Base-by-base conservation (phyloP, 2,888 invertebrate genomes). In the Myopa testacea region DNA sequence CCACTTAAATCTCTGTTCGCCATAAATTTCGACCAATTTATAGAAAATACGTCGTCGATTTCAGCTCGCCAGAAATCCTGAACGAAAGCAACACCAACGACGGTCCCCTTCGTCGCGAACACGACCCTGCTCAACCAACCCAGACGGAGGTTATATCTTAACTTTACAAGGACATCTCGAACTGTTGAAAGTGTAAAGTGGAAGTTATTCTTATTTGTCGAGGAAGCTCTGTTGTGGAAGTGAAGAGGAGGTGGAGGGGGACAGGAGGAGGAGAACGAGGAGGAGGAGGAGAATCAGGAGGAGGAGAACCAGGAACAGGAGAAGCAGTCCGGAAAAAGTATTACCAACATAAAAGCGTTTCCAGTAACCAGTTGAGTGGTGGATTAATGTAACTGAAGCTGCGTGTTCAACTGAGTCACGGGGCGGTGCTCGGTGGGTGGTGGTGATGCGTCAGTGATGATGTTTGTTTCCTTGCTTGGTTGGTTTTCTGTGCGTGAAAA, bases 121-220 rank as follows among this genome's bases (percentile, higher is more conserved):
- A 50, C 8, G 10, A 60, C 60, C 16, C 40, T 62, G 10, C 70
- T 34, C 26, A 50, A 52, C 69, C 69, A 12, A 7, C 52, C 14
- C 70, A 69, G 52, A 60, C 38, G 60, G 19, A 58, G 10, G 63
- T 26, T 12, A 63, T 52, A 74, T 74, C 63, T 65, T 19, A 74
- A 69, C 58, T n/a, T 63, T 16, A 76, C 81, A 82, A 80, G 79
- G 81, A 83, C 84, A 84, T 84, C 84, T 84, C 84, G 84, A 85
- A 84, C 84, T 85, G 85, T 85, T 85, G 84, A 85, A 84, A 85
- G 84, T 84, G 83, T 83, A 84, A 84, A 84, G 84, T 84, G 84
- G 82, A 84, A 85, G 84, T 85, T 85, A 85, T 85, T 45, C 45
- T 45, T 6, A 45, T 83, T 84, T 83, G 84, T 84, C 83, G 72